Conservation (phyloP, 2,113 vertebrate genomes). For the Trematomus loennbergii region DNA sequence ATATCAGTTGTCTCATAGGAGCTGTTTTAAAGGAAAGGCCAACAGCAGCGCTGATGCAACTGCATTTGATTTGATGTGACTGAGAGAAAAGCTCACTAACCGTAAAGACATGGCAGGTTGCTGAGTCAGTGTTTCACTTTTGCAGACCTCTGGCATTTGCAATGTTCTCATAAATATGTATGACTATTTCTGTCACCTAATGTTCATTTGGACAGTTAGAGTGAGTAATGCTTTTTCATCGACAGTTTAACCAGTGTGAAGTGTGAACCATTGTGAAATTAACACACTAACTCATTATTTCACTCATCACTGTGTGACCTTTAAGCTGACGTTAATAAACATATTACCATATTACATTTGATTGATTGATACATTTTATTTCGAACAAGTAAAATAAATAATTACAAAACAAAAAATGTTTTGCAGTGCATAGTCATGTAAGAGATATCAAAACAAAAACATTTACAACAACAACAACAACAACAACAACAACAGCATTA, state of each 20-base stretch:
- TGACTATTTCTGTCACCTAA: constrained; percentile 55
- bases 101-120: constrained; percentile 9
- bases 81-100: constrained; percentile 29
- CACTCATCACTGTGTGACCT: not conserved
- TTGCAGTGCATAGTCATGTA: too few species aligned
- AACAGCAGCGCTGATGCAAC: not conserved
- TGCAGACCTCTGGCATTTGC: constrained; percentile 51
- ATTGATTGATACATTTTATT: too few species aligned
- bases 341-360: not conserved
- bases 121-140: constrained; percentile 31
- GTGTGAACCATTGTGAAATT: constrained; percentile 18
- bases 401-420: too few species aligned
- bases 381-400: too few species aligned
- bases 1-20: not conserved
- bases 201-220: constrained; percentile 39
- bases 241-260: constrained; percentile 22
- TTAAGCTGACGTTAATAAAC: not conserved
- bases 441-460: too few species aligned
- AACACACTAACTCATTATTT: constrained; percentile 21
- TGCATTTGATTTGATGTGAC: too few species aligned
- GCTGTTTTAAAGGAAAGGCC: not conserved
- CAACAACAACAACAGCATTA: too few species aligned
- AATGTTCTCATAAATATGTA: constrained; percentile 73
- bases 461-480: too few species aligned
- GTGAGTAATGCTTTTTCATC: constrained; percentile 61